Base-by-base conservation (phyloP, 2,797 vertebrate species). In the Trachops cirrhosus region DNA sequence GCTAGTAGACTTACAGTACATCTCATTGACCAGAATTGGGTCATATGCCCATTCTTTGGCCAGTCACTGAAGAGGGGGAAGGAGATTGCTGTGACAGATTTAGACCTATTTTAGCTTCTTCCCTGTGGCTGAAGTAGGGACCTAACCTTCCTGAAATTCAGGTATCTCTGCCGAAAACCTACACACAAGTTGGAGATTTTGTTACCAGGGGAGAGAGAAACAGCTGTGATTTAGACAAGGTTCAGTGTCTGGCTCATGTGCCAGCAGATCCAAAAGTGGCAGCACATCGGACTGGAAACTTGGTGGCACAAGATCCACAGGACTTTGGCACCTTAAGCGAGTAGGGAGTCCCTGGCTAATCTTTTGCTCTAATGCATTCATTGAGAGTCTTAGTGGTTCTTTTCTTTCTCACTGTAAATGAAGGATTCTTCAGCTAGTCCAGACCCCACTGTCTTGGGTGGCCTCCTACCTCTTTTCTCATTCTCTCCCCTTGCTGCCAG, bases 81-180 rank as follows among this genome's bases (percentile, higher is more conserved):
- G 41, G n/a, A 46, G 50, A 37, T 91, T n/a, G 37, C 44, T 44
- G 48, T 50, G 39, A 67, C 26, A 48, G 52, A 71, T 9, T 22
- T 50, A 75, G 68, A 86, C 4, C 21, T 24, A 29, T 77, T 80
- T 91, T 32, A 85, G 73, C 34, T 91, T 37, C 82, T 82, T 91
- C 41, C n/a, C 83, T 90, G 29, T 77, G 70, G 22, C n/a, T 78
- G 79, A 82, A 26, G 19, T 50, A 67, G 22, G 32, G n/a, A 10
- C 71, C 46, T 62, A 54, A 32, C 44, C 64, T 95, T 94, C 77
- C 68, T 94, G 78, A 91, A 94, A 67, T 71, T 77, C 74, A 37
- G 32, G 32, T 9, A 48, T 87, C n/a, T 67, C 88, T 78, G 48
- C 75, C 54, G 67, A 88, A 32, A 80, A 77, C 39, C 10, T 52